Conservation (phyloP, 2,113 vertebrate species). For the Oryzias curvinotus region DNA sequence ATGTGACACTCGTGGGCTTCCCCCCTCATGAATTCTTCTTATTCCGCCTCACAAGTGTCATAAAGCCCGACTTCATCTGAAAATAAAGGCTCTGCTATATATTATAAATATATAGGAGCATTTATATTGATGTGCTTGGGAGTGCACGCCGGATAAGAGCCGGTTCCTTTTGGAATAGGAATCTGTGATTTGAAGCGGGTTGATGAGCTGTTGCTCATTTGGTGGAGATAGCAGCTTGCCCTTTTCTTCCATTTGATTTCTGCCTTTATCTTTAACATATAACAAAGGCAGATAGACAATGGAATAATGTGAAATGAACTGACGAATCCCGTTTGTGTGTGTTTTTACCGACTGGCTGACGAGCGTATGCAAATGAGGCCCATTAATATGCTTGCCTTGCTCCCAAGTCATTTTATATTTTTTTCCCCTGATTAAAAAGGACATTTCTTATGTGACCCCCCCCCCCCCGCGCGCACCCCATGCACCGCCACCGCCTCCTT, state of each 20-base stretch:
- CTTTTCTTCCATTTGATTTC: conserved; percentile 83
- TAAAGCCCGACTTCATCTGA: conserved; percentile 52
- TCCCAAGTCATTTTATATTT: conserved; percentile 82
- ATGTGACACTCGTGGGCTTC: conserved; percentile 66
- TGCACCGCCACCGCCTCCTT: too few species aligned
- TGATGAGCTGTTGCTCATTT: conserved; percentile 84
- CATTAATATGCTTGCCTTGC: conserved; percentile 82
- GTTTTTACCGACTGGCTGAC: conserved; percentile 79
- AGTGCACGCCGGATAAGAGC: conserved; percentile 29
- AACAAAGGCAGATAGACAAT: conserved; percentile 83
- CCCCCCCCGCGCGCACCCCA: conserved; percentile 13
- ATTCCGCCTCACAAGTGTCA: conserved; percentile 47
- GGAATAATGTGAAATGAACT: conserved; percentile 82
- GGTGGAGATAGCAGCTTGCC: conserved; percentile 82
- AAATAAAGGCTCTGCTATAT: conserved; percentile 53
- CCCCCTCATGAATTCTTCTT: conserved; percentile 52
- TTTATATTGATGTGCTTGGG: background rate
- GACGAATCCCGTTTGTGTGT: conserved; percentile 79
- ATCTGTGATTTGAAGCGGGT: conserved; percentile 81
- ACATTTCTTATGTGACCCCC: conserved; percentile 81
- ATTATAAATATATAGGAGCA: conserved; percentile 5
- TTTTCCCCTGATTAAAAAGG: conserved; percentile 80
- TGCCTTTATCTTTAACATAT: conserved; percentile 82
- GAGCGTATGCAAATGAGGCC: conserved; percentile 81
- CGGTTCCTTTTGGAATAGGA: conserved; percentile 77